A percentile compares a stretch with the other conserved stretches of the same genome.
phyloP scores from a whole-genome alignment of 2,113 vertebrate genomes.

The Ariopsis seemanni region DNA sequence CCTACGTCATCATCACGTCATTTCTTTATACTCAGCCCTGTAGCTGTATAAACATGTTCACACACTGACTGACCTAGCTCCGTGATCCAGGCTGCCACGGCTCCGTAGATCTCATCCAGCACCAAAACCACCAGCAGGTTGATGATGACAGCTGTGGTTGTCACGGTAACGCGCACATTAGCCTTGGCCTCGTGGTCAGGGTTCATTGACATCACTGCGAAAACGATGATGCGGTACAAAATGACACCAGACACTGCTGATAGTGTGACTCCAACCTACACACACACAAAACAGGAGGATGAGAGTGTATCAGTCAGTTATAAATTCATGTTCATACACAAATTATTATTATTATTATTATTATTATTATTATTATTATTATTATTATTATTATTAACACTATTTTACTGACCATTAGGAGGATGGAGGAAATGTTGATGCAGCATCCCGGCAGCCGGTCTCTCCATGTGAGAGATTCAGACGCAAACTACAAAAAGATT shows the following conservation, averaged over 20 bases:
- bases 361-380: too few species aligned
- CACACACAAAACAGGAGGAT: neutral
- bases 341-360: too few species aligned
- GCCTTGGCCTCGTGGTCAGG: conserved; percentile 80
- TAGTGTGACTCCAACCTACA: conserved; percentile 86
- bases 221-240: conserved; percentile 87
- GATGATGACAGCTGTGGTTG: conserved; percentile 92
- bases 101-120: conserved; percentile 93
- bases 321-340: neutral
- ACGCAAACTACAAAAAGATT: conserved; percentile 40
- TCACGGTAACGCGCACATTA: conserved; percentile 88
- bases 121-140: conserved; percentile 95
- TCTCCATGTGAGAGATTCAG: conserved; percentile 83
- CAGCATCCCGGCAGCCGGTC: conserved; percentile 88
- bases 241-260: conserved; percentile 91
- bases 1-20: neutral
- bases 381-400: neutral
- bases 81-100: conserved; percentile 92
- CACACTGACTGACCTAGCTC: conserved; percentile 82
- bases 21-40: too few species aligned
- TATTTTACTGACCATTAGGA: conserved; percentile 83
- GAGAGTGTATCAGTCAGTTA: neutral
- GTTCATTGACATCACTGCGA: conserved; percentile 89
- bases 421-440: conserved; percentile 85
- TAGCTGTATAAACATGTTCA: neutral